Conservation (phyloP, 2,888 invertebrate genomes). For the Brachyptera risi region DNA sequence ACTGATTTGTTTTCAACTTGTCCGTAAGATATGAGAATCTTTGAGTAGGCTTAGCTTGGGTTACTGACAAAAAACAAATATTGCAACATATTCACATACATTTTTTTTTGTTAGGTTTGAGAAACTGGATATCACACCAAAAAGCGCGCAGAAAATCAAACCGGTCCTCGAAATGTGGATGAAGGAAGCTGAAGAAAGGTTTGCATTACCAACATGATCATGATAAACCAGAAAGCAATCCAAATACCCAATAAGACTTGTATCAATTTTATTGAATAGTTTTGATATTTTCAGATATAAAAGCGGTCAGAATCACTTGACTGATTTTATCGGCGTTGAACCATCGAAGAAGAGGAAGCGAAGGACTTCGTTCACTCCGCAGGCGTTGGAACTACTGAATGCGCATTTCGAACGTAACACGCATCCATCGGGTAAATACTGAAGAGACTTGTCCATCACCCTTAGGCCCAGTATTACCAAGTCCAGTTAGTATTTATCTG, state of each 20-base stretch:
- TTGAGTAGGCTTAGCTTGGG: too few relatives aligned
- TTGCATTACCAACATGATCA: constrained; percentile 39
- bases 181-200: constrained; percentile 98
- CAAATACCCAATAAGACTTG: background rate
- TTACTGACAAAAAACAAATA: too few relatives aligned
- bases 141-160: constrained; percentile 99
- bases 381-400: constrained; percentile 90
- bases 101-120: constrained; percentile 81
- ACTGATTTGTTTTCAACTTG: too few relatives aligned
- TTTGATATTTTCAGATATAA: constrained; percentile 66
- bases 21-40: too few relatives aligned
- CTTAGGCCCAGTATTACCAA: too few relatives aligned
- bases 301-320: constrained; percentile 87
- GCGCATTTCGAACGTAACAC: constrained; percentile 96
- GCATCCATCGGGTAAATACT: constrained; percentile 83
- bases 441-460: too few relatives aligned
- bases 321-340: constrained; percentile 94
- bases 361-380: constrained; percentile 94
- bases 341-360: constrained; percentile 95
- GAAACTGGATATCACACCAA: constrained; percentile 98
- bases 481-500: too few relatives aligned
- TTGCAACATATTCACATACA: too few relatives aligned
- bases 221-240: background rate
- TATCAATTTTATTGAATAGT: constrained; percentile 5
- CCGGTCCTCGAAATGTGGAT: constrained; percentile 98